Percentiles rank a stretch among this genome's conserved stretches.
phyloP scores from a whole-genome alignment of 2,797 vertebrate species.

The Neosilurus mollespiculum region DNA sequence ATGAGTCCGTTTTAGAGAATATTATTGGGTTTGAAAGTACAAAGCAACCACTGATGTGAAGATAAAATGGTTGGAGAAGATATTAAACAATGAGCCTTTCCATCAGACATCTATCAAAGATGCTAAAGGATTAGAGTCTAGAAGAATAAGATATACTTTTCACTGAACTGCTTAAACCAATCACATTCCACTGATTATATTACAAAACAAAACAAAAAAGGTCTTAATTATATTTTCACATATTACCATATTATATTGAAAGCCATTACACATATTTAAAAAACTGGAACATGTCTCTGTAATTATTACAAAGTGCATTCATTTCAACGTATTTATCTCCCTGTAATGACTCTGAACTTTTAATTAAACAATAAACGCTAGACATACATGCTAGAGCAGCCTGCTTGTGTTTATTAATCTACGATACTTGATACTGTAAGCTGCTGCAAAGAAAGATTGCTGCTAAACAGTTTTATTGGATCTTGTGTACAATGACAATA shows the following conservation, averaged over 20 bases:
- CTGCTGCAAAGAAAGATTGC: no score
- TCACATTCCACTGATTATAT: constrained; percentile 23
- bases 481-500: no score
- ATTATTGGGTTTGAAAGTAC: neutral
- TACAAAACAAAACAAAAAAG: neutral
- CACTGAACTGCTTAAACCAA: neutral
- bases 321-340: neutral
- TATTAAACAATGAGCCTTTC: neutral
- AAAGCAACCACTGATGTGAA: neutral
- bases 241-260: constrained; percentile 6
- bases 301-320: neutral
- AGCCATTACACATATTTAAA: neutral
- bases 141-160: constrained; percentile 1
- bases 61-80: neutral
- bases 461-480: no score
- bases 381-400: neutral
- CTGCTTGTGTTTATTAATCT: neutral
- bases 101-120: neutral
- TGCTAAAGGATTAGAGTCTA: neutral
- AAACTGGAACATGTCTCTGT: neutral
- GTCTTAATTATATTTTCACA: neutral
- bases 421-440: no score
- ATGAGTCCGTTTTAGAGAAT: constrained; percentile 3
- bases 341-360: neutral
- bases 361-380: neutral